These are phyloP conservation scores for Gorsachius magnificus DNA, from an alignment of 2,797 vertebrate species.

Conservation along the genomic window DNA sequence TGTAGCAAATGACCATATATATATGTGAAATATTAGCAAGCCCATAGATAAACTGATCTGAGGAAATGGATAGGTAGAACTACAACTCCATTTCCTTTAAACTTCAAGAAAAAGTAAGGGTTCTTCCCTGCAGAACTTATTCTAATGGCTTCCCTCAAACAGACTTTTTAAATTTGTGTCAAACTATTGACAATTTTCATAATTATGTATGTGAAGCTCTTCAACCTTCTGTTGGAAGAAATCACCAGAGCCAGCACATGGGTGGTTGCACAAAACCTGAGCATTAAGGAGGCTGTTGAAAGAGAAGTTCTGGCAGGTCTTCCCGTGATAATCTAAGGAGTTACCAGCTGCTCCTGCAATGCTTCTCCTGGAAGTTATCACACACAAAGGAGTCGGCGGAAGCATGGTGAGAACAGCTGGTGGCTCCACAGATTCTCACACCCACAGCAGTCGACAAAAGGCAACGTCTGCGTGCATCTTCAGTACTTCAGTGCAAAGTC, in stretches of 20 bases:
- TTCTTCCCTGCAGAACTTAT: background rate
- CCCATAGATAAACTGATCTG: background rate
- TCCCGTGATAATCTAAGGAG: background rate
- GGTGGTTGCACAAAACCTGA: background rate
- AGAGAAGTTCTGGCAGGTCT: conserved; percentile 7
- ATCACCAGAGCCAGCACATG: background rate
- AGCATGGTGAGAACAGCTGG: conserved; percentile 12
- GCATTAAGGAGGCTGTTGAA: background rate
- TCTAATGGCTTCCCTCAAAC: background rate
- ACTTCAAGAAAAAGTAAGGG: background rate
- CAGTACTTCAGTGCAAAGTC: background rate
- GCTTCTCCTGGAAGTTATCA: background rate
- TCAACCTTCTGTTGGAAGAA: background rate
- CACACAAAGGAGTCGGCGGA: background rate
- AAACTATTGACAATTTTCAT: background rate
- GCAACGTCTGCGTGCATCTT: background rate
- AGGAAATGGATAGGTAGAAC: background rate
- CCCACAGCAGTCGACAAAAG: background rate
- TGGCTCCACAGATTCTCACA: background rate
- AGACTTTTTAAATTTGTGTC: background rate
- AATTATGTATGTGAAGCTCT: background rate
- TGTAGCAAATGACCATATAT: background rate
- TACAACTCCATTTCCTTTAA: background rate
- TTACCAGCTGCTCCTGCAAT: conserved; percentile 11
- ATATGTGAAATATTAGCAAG: background rate